phyloP scores from a whole-genome alignment of 2,113 vertebrate species.

The Propithecus coquereli region DNA sequence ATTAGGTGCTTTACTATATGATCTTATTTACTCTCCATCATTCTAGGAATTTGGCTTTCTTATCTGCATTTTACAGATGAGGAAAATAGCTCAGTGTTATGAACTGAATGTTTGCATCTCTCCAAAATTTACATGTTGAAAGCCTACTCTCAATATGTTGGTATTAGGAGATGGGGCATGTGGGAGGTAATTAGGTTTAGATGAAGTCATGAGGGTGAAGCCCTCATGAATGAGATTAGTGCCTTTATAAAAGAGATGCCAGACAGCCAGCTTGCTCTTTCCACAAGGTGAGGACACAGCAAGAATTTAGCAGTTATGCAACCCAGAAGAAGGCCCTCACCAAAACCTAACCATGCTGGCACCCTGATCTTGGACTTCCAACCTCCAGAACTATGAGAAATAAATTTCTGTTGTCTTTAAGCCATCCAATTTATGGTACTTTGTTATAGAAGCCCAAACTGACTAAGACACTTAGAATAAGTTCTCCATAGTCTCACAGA shows the following conservation, averaged over 20 bases:
- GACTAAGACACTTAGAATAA: neutral
- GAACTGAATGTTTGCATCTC: neutral
- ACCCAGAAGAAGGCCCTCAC: neutral
- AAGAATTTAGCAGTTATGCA: neutral
- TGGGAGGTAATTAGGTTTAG: neutral
- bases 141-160: neutral
- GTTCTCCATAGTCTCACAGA: neutral
- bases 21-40: neutral
- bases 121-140: neutral
- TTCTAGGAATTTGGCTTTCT: neutral
- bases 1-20: neutral
- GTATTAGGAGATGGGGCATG: neutral
- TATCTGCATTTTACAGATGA: neutral
- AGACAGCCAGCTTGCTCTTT: neutral
- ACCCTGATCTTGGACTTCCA: neutral
- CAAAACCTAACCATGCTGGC: neutral
- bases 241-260: neutral
- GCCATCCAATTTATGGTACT: neutral
- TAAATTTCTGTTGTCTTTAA: neutral
- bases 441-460: neutral
- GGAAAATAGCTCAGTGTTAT: neutral
- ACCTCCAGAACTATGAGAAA: neutral
- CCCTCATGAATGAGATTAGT: neutral
- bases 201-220: neutral
- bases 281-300: neutral